phyloP scores from a whole-genome alignment of 2,797 vertebrate species.

The Astyanax mexicanus region DNA sequence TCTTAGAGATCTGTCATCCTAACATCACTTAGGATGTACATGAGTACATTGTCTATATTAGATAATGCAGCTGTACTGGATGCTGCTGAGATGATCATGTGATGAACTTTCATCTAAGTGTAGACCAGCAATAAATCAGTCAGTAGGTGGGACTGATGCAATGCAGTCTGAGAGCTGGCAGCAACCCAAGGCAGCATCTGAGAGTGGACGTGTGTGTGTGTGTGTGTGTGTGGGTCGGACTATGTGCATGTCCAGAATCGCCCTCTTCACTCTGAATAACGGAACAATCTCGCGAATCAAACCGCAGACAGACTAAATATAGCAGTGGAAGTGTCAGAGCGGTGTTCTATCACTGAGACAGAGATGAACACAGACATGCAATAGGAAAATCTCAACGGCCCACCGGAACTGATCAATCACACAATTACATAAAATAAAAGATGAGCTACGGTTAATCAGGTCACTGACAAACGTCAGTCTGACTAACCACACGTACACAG shows the following conservation, averaged over 20 bases:
- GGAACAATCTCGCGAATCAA: not conserved
- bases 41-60: too few species aligned
- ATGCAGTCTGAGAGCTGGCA: conserved; percentile 22
- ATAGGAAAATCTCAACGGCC: not conserved
- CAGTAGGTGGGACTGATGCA: conserved; percentile 17
- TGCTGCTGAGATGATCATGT: too few species aligned
- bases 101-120: not conserved
- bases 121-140: not conserved
- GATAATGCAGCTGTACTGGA: too few species aligned
- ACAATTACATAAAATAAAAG: not conserved
- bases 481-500: too few species aligned
- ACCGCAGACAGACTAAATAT: conserved; percentile 2
- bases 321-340: not conserved
- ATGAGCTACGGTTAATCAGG: too few species aligned
- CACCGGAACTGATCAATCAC: not conserved
- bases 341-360: not conserved
- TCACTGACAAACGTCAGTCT: not conserved
- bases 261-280: not conserved
- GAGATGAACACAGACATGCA: not conserved
- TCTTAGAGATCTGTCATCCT: too few species aligned
- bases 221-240: not conserved
- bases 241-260: not conserved
- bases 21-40: too few species aligned
- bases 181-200: not conserved
- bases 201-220: not conserved